These are phyloP conservation scores for Protobothrops mucrosquamatus DNA, from an alignment of 2,113 vertebrate species.

Conservation along the genomic window DNA sequence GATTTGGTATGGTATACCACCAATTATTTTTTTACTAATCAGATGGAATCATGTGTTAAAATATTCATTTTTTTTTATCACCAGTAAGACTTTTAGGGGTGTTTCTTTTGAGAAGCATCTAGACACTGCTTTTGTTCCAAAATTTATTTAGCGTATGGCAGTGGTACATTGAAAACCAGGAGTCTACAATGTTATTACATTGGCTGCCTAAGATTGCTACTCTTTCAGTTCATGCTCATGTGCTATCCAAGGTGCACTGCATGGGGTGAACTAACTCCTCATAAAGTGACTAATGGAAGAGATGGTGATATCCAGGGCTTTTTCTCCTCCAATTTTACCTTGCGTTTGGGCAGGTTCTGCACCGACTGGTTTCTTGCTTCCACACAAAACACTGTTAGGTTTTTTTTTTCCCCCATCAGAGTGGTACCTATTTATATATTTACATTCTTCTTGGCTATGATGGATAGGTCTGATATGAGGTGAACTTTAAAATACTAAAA, in stretches of 20 bases:
- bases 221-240: not conserved
- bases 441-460: not conserved
- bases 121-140: not conserved
- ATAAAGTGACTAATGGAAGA: not conserved
- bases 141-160: not conserved
- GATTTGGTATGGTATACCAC: not conserved
- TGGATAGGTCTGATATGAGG: not conserved
- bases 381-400: not conserved
- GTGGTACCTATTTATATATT: too few relatives aligned
- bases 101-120: not conserved
- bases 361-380: not conserved
- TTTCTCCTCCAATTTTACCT: not conserved
- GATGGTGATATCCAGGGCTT: not conserved
- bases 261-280: not conserved
- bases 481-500: not conserved
- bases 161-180: not conserved
- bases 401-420: too few relatives aligned
- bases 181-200: not conserved
- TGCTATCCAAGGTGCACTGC: not conserved
- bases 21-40: not conserved
- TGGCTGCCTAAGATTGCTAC: not conserved
- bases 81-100: not conserved
- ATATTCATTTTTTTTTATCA: not conserved
- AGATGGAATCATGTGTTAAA: not conserved
- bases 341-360: not conserved